Evolutionary conservation across 2,797 vertebrate genomes (phyloP), one percentile per base, ranked within the genome.

Genomic region (Crocidura indochinensis): DNA sequence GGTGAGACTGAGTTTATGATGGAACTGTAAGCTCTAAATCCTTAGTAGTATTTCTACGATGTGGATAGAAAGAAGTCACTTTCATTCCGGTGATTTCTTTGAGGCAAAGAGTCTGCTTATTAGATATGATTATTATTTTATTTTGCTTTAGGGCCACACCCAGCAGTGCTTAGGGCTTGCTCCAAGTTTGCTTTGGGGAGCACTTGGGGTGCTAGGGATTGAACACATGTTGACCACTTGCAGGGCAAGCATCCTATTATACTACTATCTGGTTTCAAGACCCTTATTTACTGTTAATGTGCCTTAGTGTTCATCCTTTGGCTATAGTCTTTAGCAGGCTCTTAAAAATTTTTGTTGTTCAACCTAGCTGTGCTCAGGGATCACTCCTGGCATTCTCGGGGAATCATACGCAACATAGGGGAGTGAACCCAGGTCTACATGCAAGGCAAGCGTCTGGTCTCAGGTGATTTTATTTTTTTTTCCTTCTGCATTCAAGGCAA

Each of bases 381-480:
- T 20, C 22, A 60, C 56, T 60, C 56, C 56, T 60, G 15, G 56
- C 56, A 60, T 60, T 17, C 56, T 22, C 56, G 7, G 19, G 56
- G 10, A 17, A 53, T 14, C 56, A 60, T 20, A 60, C 20, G 56
- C 17, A 14, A 53, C 17, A 17, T 17, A 12, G 15, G 51, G 51
- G 56, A 60, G 19, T 60, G 56, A 20, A 60, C 51, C 11, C 51
- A 19, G 56, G 56, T 17, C 19, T 6, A 60, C 56, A 60, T 60
- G 56, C 56, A 60, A 60, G 56, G 56, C 56, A 60, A 60, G 22
- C 56, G 20, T 60, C 56, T 15, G 15, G 56, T 83, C 46, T 24
- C 76, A 75, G 64, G 76, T 71, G 53, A 31, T 51, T 56, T 9
- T 31, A 38, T 29, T 29, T n/a, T 62, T 91, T 77, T 87, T 49